These are phyloP conservation scores for Branchellion lobata DNA, from an alignment of 2,888 invertebrate genomes.

Conservation along the genomic window DNA sequence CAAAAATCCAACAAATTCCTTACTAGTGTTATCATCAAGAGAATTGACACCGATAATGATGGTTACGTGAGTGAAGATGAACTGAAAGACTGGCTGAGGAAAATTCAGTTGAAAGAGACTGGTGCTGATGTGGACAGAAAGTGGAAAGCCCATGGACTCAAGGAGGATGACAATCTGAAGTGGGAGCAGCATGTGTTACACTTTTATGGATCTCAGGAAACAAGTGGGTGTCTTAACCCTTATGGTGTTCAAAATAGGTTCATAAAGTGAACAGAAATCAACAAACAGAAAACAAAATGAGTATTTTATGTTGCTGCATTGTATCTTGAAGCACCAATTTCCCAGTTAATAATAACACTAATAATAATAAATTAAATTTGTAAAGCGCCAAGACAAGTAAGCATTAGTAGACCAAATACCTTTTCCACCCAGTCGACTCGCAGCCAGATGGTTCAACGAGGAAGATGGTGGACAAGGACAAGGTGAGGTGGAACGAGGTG, in stretches of 20 bases:
- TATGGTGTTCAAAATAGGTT: not conserved
- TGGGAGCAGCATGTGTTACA: slow-evolving; percentile 81
- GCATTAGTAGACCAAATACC: too few relatives aligned
- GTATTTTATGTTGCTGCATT: too few relatives aligned
- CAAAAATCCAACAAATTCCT: not conserved
- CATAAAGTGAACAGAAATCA: too few relatives aligned
- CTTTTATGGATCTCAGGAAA: slow-evolving; percentile 79
- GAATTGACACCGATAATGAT: slow-evolving; percentile 73
- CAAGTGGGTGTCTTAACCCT: slow-evolving; percentile 13
- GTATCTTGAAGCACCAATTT: too few relatives aligned
- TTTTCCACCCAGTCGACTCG: slow-evolving; percentile 36
- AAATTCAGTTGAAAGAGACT: slow-evolving; percentile 88
- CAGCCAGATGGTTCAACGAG: not conserved
- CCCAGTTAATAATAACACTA: too few relatives aligned
- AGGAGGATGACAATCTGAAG: slow-evolving; percentile 70
- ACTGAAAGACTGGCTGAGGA: slow-evolving; percentile 90
- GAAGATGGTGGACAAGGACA: slow-evolving; percentile 69
- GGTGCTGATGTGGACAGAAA: slow-evolving; percentile 86
- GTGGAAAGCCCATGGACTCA: slow-evolving; percentile 84
- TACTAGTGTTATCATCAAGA: slow-evolving; percentile 80
- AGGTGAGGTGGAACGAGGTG: slow-evolving; percentile 69
- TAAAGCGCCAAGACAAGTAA: too few relatives aligned
- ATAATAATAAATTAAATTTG: too few relatives aligned
- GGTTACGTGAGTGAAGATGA: slow-evolving; percentile 72
- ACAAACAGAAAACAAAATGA: too few relatives aligned